These are phyloP conservation scores for Cydia amplana DNA, from an alignment of 1,140 invertebrate genomes.

Conservation along the genomic window DNA sequence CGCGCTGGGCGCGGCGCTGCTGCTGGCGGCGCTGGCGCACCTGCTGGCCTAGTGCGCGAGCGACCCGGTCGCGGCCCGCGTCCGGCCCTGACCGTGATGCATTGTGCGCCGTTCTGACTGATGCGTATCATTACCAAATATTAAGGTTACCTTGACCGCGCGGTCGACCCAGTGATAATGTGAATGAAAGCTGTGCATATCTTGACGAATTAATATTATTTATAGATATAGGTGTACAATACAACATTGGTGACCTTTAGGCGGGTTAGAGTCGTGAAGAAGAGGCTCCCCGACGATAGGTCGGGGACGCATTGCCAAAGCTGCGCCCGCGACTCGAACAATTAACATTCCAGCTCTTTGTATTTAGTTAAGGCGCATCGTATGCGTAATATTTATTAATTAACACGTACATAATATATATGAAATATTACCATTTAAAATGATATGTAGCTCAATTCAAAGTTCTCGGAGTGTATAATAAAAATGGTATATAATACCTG, in stretches of 20 bases:
- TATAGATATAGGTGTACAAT: constrained; percentile 35
- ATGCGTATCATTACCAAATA: constrained; percentile 74
- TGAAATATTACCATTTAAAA: constrained; percentile 16
- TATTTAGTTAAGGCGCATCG: constrained; percentile 42
- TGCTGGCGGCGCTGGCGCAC: constrained; percentile 56
- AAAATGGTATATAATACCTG: constrained; percentile 24
- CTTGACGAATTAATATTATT: constrained; percentile 45
- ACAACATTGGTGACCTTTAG: constrained; percentile 49
- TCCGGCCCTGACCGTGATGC: constrained; percentile 43
- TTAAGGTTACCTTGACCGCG: constrained; percentile 74
- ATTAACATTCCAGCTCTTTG: constrained; percentile 65
- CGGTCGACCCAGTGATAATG: constrained; percentile 70
- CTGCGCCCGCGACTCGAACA: constrained; percentile 51
- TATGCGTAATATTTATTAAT: constrained; percentile 49
- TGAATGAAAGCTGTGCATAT: constrained; percentile 67
- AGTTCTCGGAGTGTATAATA: constrained; percentile 30
- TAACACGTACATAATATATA: constrained; percentile 18
- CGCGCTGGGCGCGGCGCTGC: constrained; percentile 53
- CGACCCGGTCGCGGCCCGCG: constrained; percentile 38
- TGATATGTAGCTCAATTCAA: constrained; percentile 28
- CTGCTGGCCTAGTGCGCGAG: constrained; percentile 60
- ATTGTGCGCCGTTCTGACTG: constrained; percentile 55
- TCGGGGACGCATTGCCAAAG: constrained; percentile 68
- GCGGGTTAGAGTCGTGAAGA: constrained; percentile 49
- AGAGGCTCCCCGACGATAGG: constrained; percentile 60